Evolutionary conservation across 2,797 vertebrate genomes (phyloP), one percentile per base, ranked within the genome.

Genomic region (Phrynocephalus vlangalii): DNA sequence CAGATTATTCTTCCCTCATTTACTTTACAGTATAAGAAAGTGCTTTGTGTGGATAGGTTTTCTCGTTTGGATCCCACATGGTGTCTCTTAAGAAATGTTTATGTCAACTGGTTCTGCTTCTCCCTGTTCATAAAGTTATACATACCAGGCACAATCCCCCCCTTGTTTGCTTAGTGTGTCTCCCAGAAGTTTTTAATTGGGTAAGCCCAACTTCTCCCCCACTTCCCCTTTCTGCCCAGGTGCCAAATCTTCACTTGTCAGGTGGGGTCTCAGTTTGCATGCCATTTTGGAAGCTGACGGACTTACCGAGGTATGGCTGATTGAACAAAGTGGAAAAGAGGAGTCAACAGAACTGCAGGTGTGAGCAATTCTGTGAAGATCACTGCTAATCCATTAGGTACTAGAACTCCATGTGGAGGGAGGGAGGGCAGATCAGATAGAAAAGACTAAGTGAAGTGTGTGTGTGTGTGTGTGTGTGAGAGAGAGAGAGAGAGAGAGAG

Each of bases 221-320:
- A 87, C 70, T 77, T 86, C 86, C 67, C 87, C 90, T 79, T 91
- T 73, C 92, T 92, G 78, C 76, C 83, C 96, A 97, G 96, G 96
- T 97, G 97, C 95, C 92, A 96, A 95, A 94, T 96, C 94, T 81
- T 93, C 96, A 95, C 95, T 97, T 91, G 94, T 97, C 98, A 97
- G 98, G 97, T 98, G 33, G 97, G 97, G 97, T 97, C 97, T 97
- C 94, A 96, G 96, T 97, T 97, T 97, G 97, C 96, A 97, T 98
- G 97, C 98, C 98, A 98, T 95, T 96, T 94, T 75, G 91, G 97
- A 97, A 97, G 97, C 96, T 96, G 96, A 96, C 96, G 97, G 97
- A 97, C 97, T 98, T 97, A 97, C 95, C 68, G 94, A 94, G 97
- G 97, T 96, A 98, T 85, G 98, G 98, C 97, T 98, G 97, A 98